Base-by-base conservation (phyloP, 1,140 invertebrate species). In the Ylistrum balloti region DNA sequence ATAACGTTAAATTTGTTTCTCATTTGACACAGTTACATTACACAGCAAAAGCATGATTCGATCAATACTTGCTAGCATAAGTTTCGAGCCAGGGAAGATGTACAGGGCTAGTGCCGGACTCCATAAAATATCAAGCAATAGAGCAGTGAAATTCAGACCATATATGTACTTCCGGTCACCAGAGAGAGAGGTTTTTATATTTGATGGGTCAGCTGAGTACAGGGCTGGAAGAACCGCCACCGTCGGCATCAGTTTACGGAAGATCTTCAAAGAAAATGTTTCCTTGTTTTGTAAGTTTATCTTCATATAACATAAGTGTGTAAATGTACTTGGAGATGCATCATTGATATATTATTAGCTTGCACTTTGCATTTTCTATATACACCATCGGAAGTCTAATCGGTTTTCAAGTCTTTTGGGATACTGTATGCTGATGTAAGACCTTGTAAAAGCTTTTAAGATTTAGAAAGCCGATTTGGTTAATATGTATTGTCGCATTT, bases 141-240 rank as follows among this genome's bases (percentile, higher is more conserved):
- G 92, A 74, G 89, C 92, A 33, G 15, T 90, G 0, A 90, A 87
- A 32, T 92, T 91, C 33, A 88, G 86, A 34, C 91, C 93, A 9
- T 90, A 89, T 34, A 41, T 93, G 2, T 91, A 90, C 45, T 45
- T 93, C 13, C 90, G 87, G 41, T 89, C 91, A 28, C 93, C 91
- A 85, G 20, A 56, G 20, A 90, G 90, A 33, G 89, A 91, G 45
- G 5, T 92, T 1, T 13, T 93, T 28, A 91, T 90, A 13, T 89
- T 93, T 86, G 93, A 91, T 45, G 91, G 91, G 20, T 88, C 90
- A 2, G 88, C 86, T 33, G 88, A 89, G 17, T 86, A 91, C 17
- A 90, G 90, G 41, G 56, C 38, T 15, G 91, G 91, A 20, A 91
- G 88, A 88, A 88, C 86, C 28, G 33, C 56, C 20, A 74, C 56